phyloP scores from a whole-genome alignment of 2,113 vertebrate genomes.

The Ariopsis seemanni region DNA sequence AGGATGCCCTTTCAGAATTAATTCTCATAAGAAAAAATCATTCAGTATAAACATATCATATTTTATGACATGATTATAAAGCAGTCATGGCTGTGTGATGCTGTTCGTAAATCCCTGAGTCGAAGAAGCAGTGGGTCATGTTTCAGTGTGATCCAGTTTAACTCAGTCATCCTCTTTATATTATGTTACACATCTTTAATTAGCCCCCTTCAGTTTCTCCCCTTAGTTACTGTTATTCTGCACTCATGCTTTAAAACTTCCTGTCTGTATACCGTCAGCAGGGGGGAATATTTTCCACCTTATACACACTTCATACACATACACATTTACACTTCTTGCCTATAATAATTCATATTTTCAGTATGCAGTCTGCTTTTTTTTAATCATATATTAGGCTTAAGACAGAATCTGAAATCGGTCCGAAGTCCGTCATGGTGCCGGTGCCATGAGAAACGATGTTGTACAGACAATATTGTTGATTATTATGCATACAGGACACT shows the following conservation, averaged over 20 bases:
- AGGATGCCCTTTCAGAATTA: too few relatives aligned
- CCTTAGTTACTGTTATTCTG: background rate
- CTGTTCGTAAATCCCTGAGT: background rate
- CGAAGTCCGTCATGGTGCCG: background rate
- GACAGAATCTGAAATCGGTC: background rate
- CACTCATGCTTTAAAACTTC: background rate
- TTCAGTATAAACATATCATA: background rate
- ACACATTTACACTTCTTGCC: background rate
- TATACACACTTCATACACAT: background rate
- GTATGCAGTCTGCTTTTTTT: background rate
- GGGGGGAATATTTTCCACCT: background rate
- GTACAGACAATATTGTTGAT: background rate
- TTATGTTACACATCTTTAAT: conserved; percentile 20
- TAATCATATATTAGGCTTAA: background rate
- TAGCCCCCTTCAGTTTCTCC: background rate
- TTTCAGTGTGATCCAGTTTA: conserved; percentile 47
- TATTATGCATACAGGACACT: too few relatives aligned
- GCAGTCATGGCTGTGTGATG: background rate
- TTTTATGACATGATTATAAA: background rate
- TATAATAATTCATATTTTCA: background rate
- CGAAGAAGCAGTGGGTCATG: conserved; percentile 22
- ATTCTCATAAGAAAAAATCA: background rate
- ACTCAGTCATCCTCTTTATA: background rate
- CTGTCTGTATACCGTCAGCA: too few relatives aligned
- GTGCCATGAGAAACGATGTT: background rate